These are phyloP conservation scores for Synergus itoensis DNA, from an alignment of 2,888 invertebrate species.

Conservation along the genomic window DNA sequence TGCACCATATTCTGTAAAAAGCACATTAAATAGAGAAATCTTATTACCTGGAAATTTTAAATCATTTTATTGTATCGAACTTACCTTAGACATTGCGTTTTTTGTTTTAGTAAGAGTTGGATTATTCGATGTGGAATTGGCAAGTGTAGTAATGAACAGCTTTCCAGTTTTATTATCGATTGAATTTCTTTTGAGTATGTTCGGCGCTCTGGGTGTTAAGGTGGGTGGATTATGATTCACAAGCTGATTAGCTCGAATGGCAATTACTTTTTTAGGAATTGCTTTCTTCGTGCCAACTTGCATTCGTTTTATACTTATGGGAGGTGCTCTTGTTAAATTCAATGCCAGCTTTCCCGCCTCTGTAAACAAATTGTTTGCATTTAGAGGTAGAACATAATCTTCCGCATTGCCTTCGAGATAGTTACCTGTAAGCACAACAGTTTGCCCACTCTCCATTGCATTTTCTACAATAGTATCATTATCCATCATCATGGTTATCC, in stretches of 20 bases:
- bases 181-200: constrained; percentile 71
- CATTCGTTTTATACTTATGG: constrained; percentile 72
- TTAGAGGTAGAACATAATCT: not conserved
- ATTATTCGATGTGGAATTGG: constrained; percentile 63
- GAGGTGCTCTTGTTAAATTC: constrained; percentile 79
- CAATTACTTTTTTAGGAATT: constrained; percentile 78
- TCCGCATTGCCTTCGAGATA: constrained; percentile 3
- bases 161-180: constrained; percentile 70
- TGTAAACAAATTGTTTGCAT: constrained; percentile 63
- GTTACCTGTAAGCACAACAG: constrained; percentile 88
- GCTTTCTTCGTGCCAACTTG: constrained; percentile 72
- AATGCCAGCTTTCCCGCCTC: constrained; percentile 89
- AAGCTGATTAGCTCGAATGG: constrained; percentile 80
- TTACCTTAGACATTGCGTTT: constrained; percentile 61
- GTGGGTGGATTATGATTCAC: constrained; percentile 72
- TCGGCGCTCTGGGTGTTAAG: constrained; percentile 70
- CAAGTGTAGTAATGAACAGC: constrained; percentile 68
- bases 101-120: constrained; percentile 67
- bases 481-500: constrained; percentile 91
- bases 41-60: not conserved
- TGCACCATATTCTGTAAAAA: constrained; percentile 65
- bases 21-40: not conserved
- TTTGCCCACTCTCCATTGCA: constrained; percentile 92
- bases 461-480: constrained; percentile 82
- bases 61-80: constrained; percentile 7